These are phyloP conservation scores for Xyliphius kryptos DNA, from an alignment of 2,113 vertebrate species.

Conservation along the genomic window DNA sequence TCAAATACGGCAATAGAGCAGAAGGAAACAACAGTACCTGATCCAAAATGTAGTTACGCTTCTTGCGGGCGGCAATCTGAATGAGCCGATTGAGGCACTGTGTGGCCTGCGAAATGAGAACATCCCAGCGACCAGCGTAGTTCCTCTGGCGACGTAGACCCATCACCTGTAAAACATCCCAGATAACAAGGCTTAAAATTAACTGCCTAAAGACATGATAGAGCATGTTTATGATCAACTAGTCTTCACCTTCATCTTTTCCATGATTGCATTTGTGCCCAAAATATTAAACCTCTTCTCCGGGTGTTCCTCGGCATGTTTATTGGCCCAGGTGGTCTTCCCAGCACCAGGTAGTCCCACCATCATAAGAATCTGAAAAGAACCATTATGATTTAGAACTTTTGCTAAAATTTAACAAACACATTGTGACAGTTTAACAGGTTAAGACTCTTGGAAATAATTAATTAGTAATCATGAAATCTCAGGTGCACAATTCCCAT, in stretches of 20 bases:
- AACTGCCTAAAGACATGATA: background rate
- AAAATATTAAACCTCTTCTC: slow-evolving; percentile 76
- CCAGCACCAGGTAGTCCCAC: slow-evolving; percentile 72
- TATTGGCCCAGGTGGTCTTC: slow-evolving; percentile 76
- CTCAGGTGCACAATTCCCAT: no score
- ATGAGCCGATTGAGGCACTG: slow-evolving; percentile 80
- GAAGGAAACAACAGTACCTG: slow-evolving; percentile 60
- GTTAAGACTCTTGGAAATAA: no score
- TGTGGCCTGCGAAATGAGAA: slow-evolving; percentile 77
- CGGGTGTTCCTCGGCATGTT: slow-evolving; percentile 68
- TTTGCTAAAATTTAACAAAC: no score
- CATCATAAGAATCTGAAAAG: slow-evolving; percentile 75
- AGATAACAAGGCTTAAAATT: background rate
- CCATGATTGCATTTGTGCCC: slow-evolving; percentile 81
- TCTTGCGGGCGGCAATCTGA: slow-evolving; percentile 77
- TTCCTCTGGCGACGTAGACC: slow-evolving; percentile 75
- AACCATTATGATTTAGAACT: background rate
- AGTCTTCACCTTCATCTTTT: slow-evolving; percentile 72
- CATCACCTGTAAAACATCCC: slow-evolving; percentile 62
- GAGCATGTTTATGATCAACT: no score
- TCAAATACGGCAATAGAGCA: slow-evolving; percentile 4
- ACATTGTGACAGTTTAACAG: no score
- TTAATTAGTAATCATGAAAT: no score
- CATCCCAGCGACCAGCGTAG: slow-evolving; percentile 77
- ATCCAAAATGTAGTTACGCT: slow-evolving; percentile 79